Base-by-base conservation (phyloP, 2,888 invertebrate genomes). In the Galeopsomyia nigrocyanea region DNA sequence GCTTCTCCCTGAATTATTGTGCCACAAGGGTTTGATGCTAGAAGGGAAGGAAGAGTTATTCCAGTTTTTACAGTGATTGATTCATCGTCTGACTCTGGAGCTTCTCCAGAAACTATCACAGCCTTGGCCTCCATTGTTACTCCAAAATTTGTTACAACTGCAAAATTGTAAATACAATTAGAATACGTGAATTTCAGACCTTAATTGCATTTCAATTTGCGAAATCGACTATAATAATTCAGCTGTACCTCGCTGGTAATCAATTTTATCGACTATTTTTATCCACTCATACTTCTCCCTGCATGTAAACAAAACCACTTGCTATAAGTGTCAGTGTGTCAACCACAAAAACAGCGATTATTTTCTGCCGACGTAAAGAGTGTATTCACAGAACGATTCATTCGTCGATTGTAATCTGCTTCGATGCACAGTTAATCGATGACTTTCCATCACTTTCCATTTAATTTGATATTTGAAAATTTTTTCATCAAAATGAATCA, bases 81-180 rank as follows among this genome's bases (percentile, higher is more conserved):
- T 66, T 86, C 86, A 49, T 86, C 86, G 56, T 86, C 86, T 16
- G 86, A 86, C 76, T 86, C 86, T 60, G 86, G 83, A 66, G 86
- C 86, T 76, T 86, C 86, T 46, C 86, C 86, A 61, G 84, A 80
- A 46, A 86, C 77, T 55, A 86, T 84, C 10, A 84, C 81, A 69
- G 86, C 86, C 77, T 83, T 86, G 10, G 80, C 72, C 77, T 86
- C 86, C 85, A 86, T 86, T 53, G n/a, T n/a, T n/a, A 22, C 75
- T 65, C 51, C 39, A 61, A 49, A 55, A 55, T 17, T n/a, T n/a
- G 5, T 19, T 14, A 19, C 1, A 19, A n/a, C 53, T 19, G 39
- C 17, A 19, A n/a, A 19, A 19, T 13, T 9, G 13, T 19, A 10
- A 17, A 53, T 10, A 51, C 3, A 53, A 53, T 51, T 14, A 51